Evolutionary conservation across 1,140 invertebrate species (phyloP).

Genomic region (Anastrepha ludens): DNA sequence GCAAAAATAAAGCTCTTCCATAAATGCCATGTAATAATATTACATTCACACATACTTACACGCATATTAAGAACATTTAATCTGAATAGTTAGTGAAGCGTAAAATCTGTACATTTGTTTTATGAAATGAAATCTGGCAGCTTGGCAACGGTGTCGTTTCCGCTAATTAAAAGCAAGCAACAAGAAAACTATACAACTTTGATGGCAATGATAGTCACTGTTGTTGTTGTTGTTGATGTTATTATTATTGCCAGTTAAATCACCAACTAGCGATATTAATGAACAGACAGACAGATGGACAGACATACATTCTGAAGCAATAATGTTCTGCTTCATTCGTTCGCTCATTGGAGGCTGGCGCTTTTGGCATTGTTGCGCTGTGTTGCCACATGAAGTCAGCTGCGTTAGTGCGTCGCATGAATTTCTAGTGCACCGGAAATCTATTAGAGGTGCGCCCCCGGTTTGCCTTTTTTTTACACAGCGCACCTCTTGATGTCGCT

Average conservation of each 20-base stretch:
- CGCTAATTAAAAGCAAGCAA: slow-evolving; percentile 35
- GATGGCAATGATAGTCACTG: not conserved
- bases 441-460: slow-evolving; percentile 31
- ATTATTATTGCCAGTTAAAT: not conserved
- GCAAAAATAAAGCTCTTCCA: not conserved
- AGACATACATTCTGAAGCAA: not conserved
- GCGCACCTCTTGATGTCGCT: not conserved
- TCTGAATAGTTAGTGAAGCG: slow-evolving; percentile 29
- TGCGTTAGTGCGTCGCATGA: slow-evolving; percentile 33
- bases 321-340: slow-evolving; percentile 31
- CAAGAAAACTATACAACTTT: slow-evolving; percentile 10
- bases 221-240: not conserved
- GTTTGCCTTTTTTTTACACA: not conserved
- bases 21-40: not conserved
- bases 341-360: not conserved
- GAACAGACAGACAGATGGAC: not conserved
- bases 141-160: slow-evolving; percentile 11
- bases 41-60: not conserved
- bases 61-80: not conserved
- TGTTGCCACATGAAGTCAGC: not conserved
- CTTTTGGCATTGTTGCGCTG: not conserved
- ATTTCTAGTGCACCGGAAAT: slow-evolving; percentile 42
- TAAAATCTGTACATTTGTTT: slow-evolving; percentile 40
- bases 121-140: slow-evolving; percentile 41
- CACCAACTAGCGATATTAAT: not conserved